Evolutionary conservation across 2,797 vertebrate genomes (phyloP).

Genomic region (Semotilus atromaculatus): DNA sequence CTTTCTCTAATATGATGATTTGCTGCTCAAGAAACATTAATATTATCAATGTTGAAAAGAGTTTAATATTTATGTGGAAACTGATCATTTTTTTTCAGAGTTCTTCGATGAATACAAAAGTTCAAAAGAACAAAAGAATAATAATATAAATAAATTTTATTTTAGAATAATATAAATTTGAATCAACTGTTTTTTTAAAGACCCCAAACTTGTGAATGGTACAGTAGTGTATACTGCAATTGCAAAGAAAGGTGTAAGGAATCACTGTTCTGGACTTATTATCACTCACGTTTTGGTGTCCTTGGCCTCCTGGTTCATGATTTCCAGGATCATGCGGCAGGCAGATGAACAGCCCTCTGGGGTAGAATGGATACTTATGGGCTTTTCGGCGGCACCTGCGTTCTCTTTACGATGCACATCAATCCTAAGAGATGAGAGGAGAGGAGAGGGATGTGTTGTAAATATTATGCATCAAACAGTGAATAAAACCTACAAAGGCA

Average conservation of each 20-base stretch:
- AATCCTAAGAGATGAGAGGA: constrained; percentile 77
- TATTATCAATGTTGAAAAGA: neutral
- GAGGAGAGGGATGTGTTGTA: neutral
- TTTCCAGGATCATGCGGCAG: constrained; percentile 94
- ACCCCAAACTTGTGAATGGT: neutral
- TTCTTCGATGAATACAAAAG: neutral
- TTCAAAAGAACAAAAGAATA: neutral
- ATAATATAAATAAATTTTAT: too few species aligned
- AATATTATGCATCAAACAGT: neutral
- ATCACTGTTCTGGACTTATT: neutral
- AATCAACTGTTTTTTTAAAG: neutral
- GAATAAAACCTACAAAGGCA: neutral
- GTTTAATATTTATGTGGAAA: neutral
- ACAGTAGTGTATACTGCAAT: neutral
- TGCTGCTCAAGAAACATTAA: neutral
- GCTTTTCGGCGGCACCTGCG: constrained; percentile 91
- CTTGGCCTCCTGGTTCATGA: constrained; percentile 97
- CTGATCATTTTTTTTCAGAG: neutral
- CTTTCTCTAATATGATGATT: neutral
- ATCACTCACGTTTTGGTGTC: constrained; percentile 92
- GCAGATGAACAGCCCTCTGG: constrained; percentile 92
- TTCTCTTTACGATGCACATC: constrained; percentile 96
- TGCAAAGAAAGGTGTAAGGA: neutral
- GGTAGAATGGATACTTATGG: constrained; percentile 95
- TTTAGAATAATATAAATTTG: too few species aligned